Conservation (phyloP, 2,888 invertebrate species). For the Sarcophaga caerulescens region DNA sequence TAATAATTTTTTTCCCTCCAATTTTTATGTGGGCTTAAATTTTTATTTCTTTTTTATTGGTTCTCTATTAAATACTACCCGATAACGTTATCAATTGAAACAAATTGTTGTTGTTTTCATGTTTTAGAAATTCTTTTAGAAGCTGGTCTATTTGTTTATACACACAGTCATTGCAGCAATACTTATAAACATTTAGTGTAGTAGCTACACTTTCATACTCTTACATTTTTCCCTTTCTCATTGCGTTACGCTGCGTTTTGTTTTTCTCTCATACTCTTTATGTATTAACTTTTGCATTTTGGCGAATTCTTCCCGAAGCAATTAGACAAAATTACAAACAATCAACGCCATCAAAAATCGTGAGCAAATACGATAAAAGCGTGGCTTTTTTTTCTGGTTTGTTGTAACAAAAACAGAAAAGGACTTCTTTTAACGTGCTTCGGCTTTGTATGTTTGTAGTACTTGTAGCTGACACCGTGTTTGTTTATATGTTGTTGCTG, state of each 20-base stretch:
- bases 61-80: background rate
- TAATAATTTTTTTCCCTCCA: no score
- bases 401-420: slow-evolving; percentile 21
- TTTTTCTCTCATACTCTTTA: slow-evolving; percentile 28
- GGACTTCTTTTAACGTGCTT: slow-evolving; percentile 19
- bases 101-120: slow-evolving; percentile 61
- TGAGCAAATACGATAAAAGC: slow-evolving; percentile 65
- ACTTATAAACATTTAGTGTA: background rate
- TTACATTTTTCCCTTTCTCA: background rate
- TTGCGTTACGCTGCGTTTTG: background rate
- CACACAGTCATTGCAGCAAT: slow-evolving; percentile 13
- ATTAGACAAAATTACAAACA: slow-evolving; percentile 68
- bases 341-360: slow-evolving; percentile 62
- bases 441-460: slow-evolving; percentile 1
- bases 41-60: background rate
- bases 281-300: slow-evolving; percentile 59
- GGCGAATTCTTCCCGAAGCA: slow-evolving; percentile 65
- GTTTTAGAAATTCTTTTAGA: slow-evolving; percentile 66
- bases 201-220: background rate
- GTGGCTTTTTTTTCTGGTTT: slow-evolving; percentile 47
- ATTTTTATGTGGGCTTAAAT: background rate
- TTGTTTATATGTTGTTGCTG: slow-evolving; percentile 25
- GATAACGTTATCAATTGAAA: slow-evolving; percentile 62
- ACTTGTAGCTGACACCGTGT: slow-evolving; percentile 36
- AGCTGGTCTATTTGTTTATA: slow-evolving; percentile 13